These are phyloP conservation scores for Hyposoter dolosus DNA, from an alignment of 2,888 invertebrate species.

Conservation along the genomic window DNA sequence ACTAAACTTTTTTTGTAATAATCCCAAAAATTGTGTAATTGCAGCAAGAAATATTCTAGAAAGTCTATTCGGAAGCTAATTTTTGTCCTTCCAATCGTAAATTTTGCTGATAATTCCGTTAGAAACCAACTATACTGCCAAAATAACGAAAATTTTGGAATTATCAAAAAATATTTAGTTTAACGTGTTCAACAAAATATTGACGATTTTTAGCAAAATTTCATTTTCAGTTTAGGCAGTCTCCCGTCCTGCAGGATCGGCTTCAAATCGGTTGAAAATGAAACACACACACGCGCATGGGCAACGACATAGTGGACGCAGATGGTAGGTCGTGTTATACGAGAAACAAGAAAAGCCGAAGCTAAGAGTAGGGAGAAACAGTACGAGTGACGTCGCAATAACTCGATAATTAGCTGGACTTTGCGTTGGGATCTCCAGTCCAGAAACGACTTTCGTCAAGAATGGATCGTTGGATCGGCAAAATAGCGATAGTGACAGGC, in stretches of 20 bases:
- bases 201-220: too few species aligned
- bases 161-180: too few species aligned
- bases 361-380: background rate
- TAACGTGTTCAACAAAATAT: too few species aligned
- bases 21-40: too few species aligned
- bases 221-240: too few species aligned
- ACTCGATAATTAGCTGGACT: background rate
- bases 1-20: too few species aligned
- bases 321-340: background rate
- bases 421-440: constrained; percentile 27
- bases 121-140: too few species aligned
- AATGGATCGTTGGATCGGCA: constrained; percentile 88
- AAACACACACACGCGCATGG: background rate
- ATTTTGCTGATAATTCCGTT: too few species aligned
- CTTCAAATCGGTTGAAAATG: background rate
- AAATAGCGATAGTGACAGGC: constrained; percentile 89
- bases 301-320: background rate
- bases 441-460: constrained; percentile 29
- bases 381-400: background rate
- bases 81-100: too few species aligned
- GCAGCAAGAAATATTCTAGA: too few species aligned
- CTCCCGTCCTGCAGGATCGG: background rate
- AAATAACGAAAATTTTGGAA: too few species aligned
- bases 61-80: too few species aligned
- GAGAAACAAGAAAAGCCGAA: background rate